Conservation (phyloP, 2,888 invertebrate genomes). For the Shargacucullia verbasci region DNA sequence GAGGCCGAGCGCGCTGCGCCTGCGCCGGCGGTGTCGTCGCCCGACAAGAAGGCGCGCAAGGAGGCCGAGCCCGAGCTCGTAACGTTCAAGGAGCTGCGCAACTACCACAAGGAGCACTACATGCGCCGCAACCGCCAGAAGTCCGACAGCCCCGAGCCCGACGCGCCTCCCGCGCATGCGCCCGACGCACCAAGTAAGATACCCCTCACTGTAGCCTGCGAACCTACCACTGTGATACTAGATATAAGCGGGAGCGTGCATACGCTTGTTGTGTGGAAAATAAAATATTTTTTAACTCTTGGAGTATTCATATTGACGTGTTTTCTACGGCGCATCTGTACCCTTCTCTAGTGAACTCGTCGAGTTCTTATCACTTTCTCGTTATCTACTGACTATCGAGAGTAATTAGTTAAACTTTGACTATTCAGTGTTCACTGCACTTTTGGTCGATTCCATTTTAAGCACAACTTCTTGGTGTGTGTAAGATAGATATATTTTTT, state of each 20-base stretch:
- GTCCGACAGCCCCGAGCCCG: slow-evolving; percentile 88
- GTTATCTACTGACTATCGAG: slow-evolving; percentile 46
- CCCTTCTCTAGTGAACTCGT: slow-evolving; percentile 71
- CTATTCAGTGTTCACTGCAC: slow-evolving; percentile 41
- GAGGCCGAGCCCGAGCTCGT: slow-evolving; percentile 66
- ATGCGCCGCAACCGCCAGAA: slow-evolving; percentile 90
- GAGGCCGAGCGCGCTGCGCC: slow-evolving; percentile 38
- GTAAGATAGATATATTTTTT: background rate
- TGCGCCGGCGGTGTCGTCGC: slow-evolving; percentile 48
- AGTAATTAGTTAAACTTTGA: slow-evolving; percentile 29
- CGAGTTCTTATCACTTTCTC: slow-evolving; percentile 7
- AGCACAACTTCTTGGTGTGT: slow-evolving; percentile 20
- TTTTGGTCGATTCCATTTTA: slow-evolving; percentile 10
- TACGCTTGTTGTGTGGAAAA: slow-evolving; percentile 76
- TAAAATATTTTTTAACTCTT: slow-evolving; percentile 84
- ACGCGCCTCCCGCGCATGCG: slow-evolving; percentile 42
- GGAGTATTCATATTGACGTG: slow-evolving; percentile 84
- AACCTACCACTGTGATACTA: slow-evolving; percentile 73
- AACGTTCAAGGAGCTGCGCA: slow-evolving; percentile 89
- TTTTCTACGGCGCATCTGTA: slow-evolving; percentile 69
- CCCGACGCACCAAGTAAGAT: slow-evolving; percentile 86
- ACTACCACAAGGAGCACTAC: slow-evolving; percentile 90
- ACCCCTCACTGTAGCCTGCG: slow-evolving; percentile 58
- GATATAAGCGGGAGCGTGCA: slow-evolving; percentile 69
- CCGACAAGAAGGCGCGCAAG: slow-evolving; percentile 64